Evolutionary conservation across 2,113 vertebrate genomes (phyloP).

Genomic region (Pachyramphus minor): DNA sequence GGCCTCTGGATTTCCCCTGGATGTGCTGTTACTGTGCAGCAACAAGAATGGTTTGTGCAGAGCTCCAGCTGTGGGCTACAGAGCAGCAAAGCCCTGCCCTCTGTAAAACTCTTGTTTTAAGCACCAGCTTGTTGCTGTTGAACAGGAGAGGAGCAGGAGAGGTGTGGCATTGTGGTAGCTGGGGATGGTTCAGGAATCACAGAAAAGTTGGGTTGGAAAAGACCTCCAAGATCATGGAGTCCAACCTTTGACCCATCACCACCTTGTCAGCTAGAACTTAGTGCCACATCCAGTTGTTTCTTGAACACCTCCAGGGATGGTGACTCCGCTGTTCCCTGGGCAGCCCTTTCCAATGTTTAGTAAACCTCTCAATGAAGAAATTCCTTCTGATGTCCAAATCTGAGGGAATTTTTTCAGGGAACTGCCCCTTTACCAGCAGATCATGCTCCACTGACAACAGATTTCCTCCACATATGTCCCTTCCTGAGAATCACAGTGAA

Average conservation of each 20-base stretch:
- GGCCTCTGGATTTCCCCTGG: neutral
- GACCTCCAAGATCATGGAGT: neutral
- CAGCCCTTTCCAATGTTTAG: rapidly evolving
- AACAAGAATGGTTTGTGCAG: neutral
- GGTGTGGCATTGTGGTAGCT: neutral
- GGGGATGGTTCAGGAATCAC: neutral
- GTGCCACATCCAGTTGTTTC: rapidly evolving
- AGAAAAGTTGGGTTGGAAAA: neutral
- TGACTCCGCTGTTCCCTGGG: rapidly evolving
- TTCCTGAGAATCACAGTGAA: neutral
- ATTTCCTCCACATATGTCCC: conserved; percentile 20
- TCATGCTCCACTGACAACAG: conserved; percentile 9
- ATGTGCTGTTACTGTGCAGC: neutral
- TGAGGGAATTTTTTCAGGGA: neutral
- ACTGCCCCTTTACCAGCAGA: neutral
- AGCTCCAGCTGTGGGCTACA: neutral
- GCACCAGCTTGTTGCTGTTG: neutral
- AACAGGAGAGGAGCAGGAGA: neutral
- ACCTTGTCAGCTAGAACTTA: neutral
- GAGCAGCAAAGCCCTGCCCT: neutral
- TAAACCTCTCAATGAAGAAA: neutral
- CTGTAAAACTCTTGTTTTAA: neutral
- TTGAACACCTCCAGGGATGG: neutral
- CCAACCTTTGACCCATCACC: neutral
- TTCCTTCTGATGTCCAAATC: neutral